Evolutionary conservation across 2,888 invertebrate genomes (phyloP), one percentile per base, ranked within the genome.

Genomic region (Seira ritae): DNA sequence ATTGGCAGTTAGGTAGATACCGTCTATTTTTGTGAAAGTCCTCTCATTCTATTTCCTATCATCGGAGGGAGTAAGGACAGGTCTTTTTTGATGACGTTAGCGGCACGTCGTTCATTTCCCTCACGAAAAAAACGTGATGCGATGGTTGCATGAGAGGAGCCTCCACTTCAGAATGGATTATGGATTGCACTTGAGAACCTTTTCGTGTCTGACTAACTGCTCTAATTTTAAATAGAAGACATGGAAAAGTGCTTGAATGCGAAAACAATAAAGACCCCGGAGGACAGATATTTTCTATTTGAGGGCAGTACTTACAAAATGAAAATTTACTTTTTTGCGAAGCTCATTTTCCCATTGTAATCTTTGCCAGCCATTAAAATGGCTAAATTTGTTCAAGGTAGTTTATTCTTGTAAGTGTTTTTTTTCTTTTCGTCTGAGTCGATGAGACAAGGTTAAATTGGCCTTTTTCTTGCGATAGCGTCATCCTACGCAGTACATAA

Each of bases 401-500:
- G 62, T 62, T 62, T 62, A 20, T 62, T 62, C 22, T 60, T 50
- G 50, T 50, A n/a, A 4, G 20, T 1, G 4, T 4, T 20, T 62
- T 62, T 62, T 62, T 20, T 50, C 50, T 50, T 50, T 50, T 50
- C 15, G 50, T 50, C 50, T 31, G 50, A 50, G 42, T 42, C 42
- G 12, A 50, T 50, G 31, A 31, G 31, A 8, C 31, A 31, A 31
- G 31, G 31, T 31, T 31, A 31, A 31, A 22, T 62, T 6, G 19
- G 15, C 22, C 46, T 24, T 23, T 69, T 74, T 69, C 73, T 31
- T 31, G 8, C 62, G 46, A n/a, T 24, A 69, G 22, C 74, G 69
- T 72, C 80, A 74, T 74, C 74, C 20, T 80, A 80, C 80, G 80
- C 80, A 80, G 69, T 75, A n/a, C n/a, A n/a, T n/a, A 75, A 75